Base-by-base conservation (phyloP, 2,888 invertebrate species). In the Lithodes maja region DNA sequence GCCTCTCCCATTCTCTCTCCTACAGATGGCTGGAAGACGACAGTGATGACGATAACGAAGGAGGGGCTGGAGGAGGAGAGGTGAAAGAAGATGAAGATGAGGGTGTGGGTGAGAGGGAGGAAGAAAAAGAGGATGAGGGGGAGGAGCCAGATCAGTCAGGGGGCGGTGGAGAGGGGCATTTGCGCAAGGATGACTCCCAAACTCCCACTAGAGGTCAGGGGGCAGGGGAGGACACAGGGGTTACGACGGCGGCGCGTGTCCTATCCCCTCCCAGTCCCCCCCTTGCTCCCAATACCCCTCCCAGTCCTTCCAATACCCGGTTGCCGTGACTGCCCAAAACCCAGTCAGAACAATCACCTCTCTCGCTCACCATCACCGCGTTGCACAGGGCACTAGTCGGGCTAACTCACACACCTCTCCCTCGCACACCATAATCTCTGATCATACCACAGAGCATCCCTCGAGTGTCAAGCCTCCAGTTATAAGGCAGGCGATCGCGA, bases 21-120 rank as follows among this genome's bases (percentile, higher is more conserved):
- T 55, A 71, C 86, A 86, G 86, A 77, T 86, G 86, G 86, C 86
- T 86, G 2, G 75, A 86, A 49, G 86, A 86, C 52, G 86, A 86
- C 49, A 82, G 82, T 77, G 82, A 80, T n/a, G 85, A 82, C 52
- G 82, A 85, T n/a, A 79, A 85, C 53, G 85, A 85, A 52, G 69
- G 15, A 7, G 71, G 71, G 3, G 71, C 15, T 71, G 61, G 61
- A 61, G 12, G 61, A 61, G 61, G 61, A 5, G 12, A 12, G 12
- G 7, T 61, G 61, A 61, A 61, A 9, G 61, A 61, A 61, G 12
- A 12, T 12, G 61, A 33, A 33, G n/a, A 61, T 61, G 61, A 7
- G 1, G 3, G 3, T 77, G 77, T 7, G 50, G 79, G 52, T n/a
- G 3, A 3, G 71, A 71, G n/a, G 7, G 71, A 17, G 80, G 55